Evolutionary conservation across 2,888 invertebrate genomes (phyloP).

Genomic region (Andricus quercusramuli): DNA sequence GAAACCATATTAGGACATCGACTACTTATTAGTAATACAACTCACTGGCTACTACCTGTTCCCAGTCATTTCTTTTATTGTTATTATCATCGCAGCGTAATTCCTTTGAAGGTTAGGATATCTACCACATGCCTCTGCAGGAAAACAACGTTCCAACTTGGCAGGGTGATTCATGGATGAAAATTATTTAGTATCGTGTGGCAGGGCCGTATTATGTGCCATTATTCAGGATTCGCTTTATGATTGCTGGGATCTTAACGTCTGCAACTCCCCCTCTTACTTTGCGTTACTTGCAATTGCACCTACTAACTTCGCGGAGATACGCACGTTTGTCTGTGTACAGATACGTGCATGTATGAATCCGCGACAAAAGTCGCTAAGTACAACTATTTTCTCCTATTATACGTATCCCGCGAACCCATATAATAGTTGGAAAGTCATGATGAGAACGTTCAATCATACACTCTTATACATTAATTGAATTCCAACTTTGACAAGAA

Average conservation of each 20-base stretch:
- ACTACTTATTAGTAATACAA: background rate
- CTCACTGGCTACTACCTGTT: background rate
- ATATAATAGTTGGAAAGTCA: background rate
- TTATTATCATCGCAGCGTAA: conserved; percentile 15
- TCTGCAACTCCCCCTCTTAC: conserved; percentile 29
- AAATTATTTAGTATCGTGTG: conserved; percentile 43
- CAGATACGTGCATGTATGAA: conserved; percentile 12
- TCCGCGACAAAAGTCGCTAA: conserved; percentile 39
- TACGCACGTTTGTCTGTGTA: background rate
- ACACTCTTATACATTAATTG: background rate
- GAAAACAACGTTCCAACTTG: conserved; percentile 30
- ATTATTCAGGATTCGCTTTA: conserved; percentile 30
- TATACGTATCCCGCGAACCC: background rate
- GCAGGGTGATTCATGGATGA: conserved; percentile 38
- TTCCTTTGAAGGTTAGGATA: conserved; percentile 21
- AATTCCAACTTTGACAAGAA: background rate
- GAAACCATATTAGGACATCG: background rate
- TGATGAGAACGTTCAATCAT: background rate
- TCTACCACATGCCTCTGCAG: conserved; percentile 7
- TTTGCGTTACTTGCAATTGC: conserved; percentile 37
- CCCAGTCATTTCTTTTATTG: conserved; percentile 9
- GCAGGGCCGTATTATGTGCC: conserved; percentile 41
- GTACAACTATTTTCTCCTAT: background rate
- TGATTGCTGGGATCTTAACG: conserved; percentile 29
- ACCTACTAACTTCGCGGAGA: background rate